phyloP scores from a whole-genome alignment of 2,888 invertebrate genomes.

The Cosmopolites sordidus region DNA sequence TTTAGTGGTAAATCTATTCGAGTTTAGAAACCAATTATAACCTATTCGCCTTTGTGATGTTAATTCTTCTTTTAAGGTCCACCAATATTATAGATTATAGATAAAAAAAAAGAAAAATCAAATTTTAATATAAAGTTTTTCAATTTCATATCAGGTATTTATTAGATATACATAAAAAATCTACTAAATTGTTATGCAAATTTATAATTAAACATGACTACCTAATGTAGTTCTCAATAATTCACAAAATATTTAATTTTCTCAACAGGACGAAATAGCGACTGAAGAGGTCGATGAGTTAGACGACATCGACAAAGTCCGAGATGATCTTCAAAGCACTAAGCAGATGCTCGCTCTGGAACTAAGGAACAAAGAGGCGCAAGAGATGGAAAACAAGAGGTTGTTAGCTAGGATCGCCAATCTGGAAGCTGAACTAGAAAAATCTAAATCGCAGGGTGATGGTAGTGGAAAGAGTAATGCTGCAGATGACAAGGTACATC shows the following conservation, averaged over 20 bases:
- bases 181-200: too few relatives aligned
- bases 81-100: too few relatives aligned
- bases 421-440: slow-evolving; percentile 75
- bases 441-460: slow-evolving; percentile 45
- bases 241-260: slow-evolving; percentile 13
- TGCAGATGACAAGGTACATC: slow-evolving; percentile 45
- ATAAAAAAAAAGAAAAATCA: too few relatives aligned
- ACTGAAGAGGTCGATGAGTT: slow-evolving; percentile 71
- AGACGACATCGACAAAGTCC: slow-evolving; percentile 86
- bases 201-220: too few relatives aligned
- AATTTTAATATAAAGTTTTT: too few relatives aligned
- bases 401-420: slow-evolving; percentile 73
- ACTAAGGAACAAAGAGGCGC: slow-evolving; percentile 76
- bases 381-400: slow-evolving; percentile 75
- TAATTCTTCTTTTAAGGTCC: too few relatives aligned
- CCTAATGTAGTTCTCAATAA: background rate
- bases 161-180: too few relatives aligned
- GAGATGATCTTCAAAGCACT: slow-evolving; percentile 87
- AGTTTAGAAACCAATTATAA: too few relatives aligned
- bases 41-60: too few relatives aligned
- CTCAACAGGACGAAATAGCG: slow-evolving; percentile 42
- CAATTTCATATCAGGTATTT: too few relatives aligned
- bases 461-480: slow-evolving; percentile 27
- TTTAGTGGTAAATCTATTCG: too few relatives aligned
- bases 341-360: slow-evolving; percentile 87